Conservation (phyloP, 64 coral and sea anemone species). For the Stichodactyla mertensii region DNA sequence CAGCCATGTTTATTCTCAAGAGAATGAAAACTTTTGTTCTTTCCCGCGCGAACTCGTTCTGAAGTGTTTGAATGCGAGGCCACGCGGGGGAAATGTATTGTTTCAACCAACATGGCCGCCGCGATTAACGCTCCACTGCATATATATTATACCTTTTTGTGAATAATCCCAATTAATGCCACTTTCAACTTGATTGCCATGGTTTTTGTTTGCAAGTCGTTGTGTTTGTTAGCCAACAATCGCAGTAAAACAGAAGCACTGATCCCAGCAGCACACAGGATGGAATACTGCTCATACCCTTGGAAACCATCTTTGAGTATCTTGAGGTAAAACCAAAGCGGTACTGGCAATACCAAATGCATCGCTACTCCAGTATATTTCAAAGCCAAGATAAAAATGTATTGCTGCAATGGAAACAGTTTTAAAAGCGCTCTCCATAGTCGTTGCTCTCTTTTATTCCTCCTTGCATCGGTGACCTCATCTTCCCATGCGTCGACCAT, state of each 20-base stretch:
- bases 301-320: neutral
- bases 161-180: constrained; percentile 31
- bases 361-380: neutral
- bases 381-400: neutral
- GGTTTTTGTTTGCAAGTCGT: neutral
- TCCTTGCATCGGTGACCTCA: neutral
- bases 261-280: constrained; percentile 5
- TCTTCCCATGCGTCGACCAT: constrained; percentile 19
- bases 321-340: constrained; percentile 33
- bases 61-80: too few species aligned
- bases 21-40: too few species aligned
- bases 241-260: neutral
- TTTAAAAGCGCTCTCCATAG: constrained; percentile 29
- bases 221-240: neutral
- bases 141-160: constrained; percentile 35
- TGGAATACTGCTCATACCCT: neutral
- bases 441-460: neutral
- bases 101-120: too few species aligned
- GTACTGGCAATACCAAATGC: neutral
- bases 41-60: too few species aligned
- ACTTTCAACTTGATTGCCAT: constrained; percentile 18
- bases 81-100: too few species aligned
- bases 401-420: constrained; percentile 3
- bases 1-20: too few species aligned
- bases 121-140: neutral